Conservation (phyloP, 2,888 invertebrate species). For the Drosophila longiperda region DNA sequence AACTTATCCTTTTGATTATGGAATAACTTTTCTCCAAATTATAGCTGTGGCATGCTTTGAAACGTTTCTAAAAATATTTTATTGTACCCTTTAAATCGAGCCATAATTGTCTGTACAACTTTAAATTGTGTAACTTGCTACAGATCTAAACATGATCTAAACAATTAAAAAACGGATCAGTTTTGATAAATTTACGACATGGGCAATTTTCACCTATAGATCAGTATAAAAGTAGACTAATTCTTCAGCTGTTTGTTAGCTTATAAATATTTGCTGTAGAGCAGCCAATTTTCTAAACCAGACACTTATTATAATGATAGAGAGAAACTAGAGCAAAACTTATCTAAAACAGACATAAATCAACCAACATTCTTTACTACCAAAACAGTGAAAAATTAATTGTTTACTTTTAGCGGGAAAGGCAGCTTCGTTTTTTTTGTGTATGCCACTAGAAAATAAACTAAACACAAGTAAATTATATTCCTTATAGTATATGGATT, state of each 20-base stretch:
- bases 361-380: constrained; percentile 1
- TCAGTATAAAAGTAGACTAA: not conserved
- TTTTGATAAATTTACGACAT: not conserved
- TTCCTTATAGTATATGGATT: constrained; percentile 7
- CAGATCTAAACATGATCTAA: not conserved
- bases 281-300: not conserved
- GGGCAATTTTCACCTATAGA: not conserved
- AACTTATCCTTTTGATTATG: not conserved
- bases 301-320: not conserved
- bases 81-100: not conserved
- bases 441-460: constrained; percentile 1
- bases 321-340: constrained; percentile 14
- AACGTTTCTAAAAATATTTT: fast-evolving
- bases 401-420: not conserved
- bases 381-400: constrained; percentile 12
- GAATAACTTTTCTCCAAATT: not conserved
- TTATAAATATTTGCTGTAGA: not conserved
- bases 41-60: too few relatives aligned
- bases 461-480: constrained; percentile 4
- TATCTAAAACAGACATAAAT: constrained; percentile 39
- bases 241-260: not conserved
- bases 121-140: not conserved
- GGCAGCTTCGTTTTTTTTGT: not conserved
- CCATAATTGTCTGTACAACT: not conserved
- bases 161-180: not conserved